Conservation (phyloP, 2,888 invertebrate genomes). For the Drosophila lacicola region DNA sequence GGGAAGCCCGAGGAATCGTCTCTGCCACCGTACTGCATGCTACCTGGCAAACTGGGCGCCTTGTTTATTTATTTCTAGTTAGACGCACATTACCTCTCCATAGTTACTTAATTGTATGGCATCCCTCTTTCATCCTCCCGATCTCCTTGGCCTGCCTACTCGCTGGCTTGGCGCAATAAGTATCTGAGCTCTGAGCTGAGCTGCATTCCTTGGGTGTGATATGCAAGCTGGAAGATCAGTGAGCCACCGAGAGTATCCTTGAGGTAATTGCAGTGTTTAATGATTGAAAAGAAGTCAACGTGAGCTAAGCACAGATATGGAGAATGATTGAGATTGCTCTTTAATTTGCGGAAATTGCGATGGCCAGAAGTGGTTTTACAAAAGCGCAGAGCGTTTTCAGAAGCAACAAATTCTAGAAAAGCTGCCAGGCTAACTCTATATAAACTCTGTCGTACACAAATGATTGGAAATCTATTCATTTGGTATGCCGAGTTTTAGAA, state of each 20-base stretch:
- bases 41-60: conserved; percentile 54
- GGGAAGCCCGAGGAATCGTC: conserved; percentile 30
- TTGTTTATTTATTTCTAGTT: conserved; percentile 79
- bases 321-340: conserved; percentile 72
- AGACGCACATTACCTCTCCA: conserved; percentile 66
- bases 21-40: conserved; percentile 22
- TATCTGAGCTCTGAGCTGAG: conserved; percentile 17
- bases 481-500: neutral
- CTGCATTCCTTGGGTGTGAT: conserved; percentile 58
- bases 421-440: conserved; percentile 3
- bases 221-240: conserved; percentile 42
- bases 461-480: conserved; percentile 1
- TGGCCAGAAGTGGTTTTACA: conserved; percentile 25
- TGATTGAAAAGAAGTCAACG: conserved; percentile 71
- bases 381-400: neutral
- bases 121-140: conserved; percentile 15
- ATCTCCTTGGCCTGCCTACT: neutral
- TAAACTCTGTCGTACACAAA: neutral
- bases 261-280: conserved; percentile 70
- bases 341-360: conserved; percentile 76
- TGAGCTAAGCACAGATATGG: conserved; percentile 69
- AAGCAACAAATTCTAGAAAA: neutral
- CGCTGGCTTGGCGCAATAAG: conserved; percentile 33
- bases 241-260: conserved; percentile 54
- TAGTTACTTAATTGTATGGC: conserved; percentile 73